Percentiles rank a stretch among this genome's conserved stretches.
Conservation (phyloP, 2,113 vertebrate species). For the Hystrix brachyura region DNA sequence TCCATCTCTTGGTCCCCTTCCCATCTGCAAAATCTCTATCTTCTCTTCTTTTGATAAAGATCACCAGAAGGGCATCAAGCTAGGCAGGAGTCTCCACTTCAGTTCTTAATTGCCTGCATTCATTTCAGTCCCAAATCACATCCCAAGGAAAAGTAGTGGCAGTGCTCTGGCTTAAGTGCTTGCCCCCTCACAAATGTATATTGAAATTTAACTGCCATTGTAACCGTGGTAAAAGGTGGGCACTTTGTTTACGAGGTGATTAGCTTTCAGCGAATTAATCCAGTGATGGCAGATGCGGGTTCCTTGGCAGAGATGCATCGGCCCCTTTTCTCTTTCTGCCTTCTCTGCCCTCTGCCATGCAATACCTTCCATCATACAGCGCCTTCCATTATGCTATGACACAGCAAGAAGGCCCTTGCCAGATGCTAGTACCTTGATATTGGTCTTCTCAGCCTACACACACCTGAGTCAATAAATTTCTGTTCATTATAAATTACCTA, state of each 20-base stretch:
- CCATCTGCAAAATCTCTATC: neutral
- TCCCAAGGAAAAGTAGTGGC: neutral
- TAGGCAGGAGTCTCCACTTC: neutral
- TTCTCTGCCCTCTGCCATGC: neutral
- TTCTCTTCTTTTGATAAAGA: constrained; percentile 30
- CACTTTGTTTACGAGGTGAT: neutral
- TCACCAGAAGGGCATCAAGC: neutral
- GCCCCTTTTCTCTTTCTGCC: too few species aligned
- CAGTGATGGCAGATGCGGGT: neutral
- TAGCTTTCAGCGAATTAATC: neutral
- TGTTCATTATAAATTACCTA: neutral
- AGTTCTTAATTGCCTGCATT: neutral
- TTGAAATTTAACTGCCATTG: neutral
- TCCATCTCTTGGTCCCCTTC: neutral
- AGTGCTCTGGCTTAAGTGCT: neutral
- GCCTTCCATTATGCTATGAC: neutral
- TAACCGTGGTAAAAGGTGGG: neutral
- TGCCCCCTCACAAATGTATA: neutral
- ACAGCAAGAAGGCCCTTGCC: neutral
- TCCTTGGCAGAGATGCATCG: neutral
- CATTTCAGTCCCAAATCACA: neutral
- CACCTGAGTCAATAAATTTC: neutral
- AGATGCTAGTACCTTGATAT: neutral
- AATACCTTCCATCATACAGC: neutral
- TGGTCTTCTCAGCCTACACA: neutral